phyloP scores from a whole-genome alignment of 2,797 vertebrate species.

The Pagetopsis macropterus region DNA sequence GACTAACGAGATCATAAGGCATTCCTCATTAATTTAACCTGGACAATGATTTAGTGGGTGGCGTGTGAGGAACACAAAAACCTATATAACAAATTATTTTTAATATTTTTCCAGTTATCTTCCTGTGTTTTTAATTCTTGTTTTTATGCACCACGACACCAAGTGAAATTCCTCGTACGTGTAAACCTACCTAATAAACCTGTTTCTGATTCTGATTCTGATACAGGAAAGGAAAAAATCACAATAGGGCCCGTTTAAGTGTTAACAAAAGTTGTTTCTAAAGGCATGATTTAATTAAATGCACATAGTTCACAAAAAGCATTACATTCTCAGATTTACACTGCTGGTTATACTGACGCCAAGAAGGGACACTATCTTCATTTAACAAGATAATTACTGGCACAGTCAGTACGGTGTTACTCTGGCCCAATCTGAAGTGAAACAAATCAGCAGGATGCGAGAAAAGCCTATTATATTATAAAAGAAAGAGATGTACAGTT shows the following conservation, averaged over 20 bases:
- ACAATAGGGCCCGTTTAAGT: no score
- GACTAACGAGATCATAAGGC: neutral
- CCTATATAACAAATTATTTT: no score
- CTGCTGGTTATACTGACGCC: neutral
- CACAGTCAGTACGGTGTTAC: neutral
- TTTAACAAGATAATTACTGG: constrained; percentile 1
- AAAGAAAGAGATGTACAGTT: neutral
- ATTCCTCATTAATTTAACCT: neutral
- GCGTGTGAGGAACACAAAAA: no score
- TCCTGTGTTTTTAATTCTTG: no score
- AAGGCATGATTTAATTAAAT: neutral
- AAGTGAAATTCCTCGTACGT: no score
- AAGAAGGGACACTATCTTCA: neutral
- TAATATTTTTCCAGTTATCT: no score
- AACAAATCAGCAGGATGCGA: constrained; percentile 9
- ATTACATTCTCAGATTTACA: neutral
- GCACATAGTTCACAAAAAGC: neutral
- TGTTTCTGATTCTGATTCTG: no score
- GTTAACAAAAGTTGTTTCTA: no score
- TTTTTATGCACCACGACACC: no score
- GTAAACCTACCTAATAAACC: no score
- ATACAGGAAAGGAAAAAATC: no score
- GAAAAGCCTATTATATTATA: neutral
- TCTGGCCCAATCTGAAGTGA: neutral
- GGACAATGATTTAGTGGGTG: neutral